phyloP scores from a whole-genome alignment of 2,888 invertebrate species.

The Drosophila cracens region DNA sequence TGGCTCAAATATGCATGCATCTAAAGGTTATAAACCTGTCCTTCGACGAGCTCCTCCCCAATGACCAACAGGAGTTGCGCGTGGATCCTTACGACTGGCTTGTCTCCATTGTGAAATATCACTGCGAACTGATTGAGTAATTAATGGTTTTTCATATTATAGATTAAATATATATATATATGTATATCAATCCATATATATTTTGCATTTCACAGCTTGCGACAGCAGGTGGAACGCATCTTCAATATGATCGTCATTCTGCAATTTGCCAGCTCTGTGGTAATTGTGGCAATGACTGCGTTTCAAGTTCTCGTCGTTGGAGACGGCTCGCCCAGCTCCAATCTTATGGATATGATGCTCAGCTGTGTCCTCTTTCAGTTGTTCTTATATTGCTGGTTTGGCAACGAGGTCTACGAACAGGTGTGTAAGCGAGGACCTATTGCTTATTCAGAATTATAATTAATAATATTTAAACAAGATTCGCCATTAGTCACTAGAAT shows the following conservation, averaged over 20 bases:
- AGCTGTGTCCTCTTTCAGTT: constrained; percentile 72
- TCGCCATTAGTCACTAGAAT: no score
- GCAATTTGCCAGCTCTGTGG: constrained; percentile 71
- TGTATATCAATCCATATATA: not conserved
- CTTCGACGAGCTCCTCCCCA: constrained; percentile 59
- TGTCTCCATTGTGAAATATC: constrained; percentile 58
- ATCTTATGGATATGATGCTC: constrained; percentile 70
- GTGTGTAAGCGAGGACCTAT: constrained; percentile 1
- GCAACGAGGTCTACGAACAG: constrained; percentile 73
- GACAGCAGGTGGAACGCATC: constrained; percentile 63
- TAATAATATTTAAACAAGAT: no score
- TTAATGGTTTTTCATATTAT: not conserved
- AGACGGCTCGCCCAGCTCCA: constrained; percentile 52
- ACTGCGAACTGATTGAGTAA: constrained; percentile 68
- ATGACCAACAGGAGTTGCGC: not conserved
- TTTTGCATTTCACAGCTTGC: constrained; percentile 49
- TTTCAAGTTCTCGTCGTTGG: constrained; percentile 69
- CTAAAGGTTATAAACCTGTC: constrained; percentile 69
- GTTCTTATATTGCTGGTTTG: constrained; percentile 77
- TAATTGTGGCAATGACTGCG: constrained; percentile 72
- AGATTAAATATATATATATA: not conserved
- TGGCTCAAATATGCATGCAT: constrained; percentile 77
- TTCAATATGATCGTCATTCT: constrained; percentile 68
- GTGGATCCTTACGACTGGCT: constrained; percentile 49
- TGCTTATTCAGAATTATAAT: no score